Conservation (phyloP, 2,113 vertebrate genomes). For the Melanostigma gelatinosum region DNA sequence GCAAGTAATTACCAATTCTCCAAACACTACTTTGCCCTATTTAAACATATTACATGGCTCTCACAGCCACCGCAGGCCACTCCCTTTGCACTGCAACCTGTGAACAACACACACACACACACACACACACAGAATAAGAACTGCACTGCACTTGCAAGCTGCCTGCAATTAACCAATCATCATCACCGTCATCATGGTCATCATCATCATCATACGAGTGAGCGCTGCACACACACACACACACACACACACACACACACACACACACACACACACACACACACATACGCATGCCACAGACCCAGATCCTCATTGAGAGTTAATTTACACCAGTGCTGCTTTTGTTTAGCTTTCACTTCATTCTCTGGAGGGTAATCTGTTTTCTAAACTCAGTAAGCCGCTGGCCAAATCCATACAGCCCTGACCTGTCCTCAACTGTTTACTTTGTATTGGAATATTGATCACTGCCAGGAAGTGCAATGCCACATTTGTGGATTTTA, state of each 20-base stretch:
- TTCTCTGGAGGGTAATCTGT: constrained; percentile 53
- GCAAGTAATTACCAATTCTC: constrained; percentile 88
- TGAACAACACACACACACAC: constrained; percentile 64
- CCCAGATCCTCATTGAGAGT: constrained; percentile 50
- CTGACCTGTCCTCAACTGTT: constrained; percentile 24
- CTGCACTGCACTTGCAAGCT: constrained; percentile 70
- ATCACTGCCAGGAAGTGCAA: background rate
- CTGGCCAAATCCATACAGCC: constrained; percentile 33
- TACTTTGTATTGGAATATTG: constrained; percentile 1
- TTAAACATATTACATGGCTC: constrained; percentile 85
- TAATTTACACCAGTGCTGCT: constrained; percentile 78
- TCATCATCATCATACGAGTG: constrained; percentile 71
- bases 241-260: background rate
- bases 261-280: constrained; percentile 14
- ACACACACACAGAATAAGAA: constrained; percentile 30
- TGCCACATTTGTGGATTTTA: constrained; percentile 5
- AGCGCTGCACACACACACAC: constrained; percentile 5
- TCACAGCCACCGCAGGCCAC: constrained; percentile 66
- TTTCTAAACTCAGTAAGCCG: constrained; percentile 42
- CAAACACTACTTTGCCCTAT: constrained; percentile 85
- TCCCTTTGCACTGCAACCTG: constrained; percentile 69
- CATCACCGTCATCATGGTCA: constrained; percentile 76
- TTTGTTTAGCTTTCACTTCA: constrained; percentile 62
- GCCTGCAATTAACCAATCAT: constrained; percentile 84
- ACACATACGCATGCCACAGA: constrained; percentile 41